Base-by-base conservation (phyloP, 1,140 invertebrate genomes). In the Brachionus asplanchnoidis region DNA sequence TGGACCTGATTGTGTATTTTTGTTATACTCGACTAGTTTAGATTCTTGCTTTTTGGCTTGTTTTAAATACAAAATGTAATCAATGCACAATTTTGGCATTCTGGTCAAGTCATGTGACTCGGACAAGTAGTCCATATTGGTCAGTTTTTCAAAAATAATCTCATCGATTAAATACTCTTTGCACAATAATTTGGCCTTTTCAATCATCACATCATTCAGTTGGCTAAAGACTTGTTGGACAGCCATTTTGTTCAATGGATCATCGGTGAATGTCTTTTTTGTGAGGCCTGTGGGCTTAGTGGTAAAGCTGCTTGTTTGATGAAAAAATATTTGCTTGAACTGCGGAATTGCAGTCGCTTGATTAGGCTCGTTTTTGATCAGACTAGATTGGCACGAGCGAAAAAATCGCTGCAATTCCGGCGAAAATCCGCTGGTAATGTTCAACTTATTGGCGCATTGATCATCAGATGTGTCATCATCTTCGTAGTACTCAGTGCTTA, bases 391-490 rank as follows among this genome's bases (percentile, higher is more conserved):
- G 26, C 73, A 77, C 2, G 42, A 14, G 17, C 73, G 73, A 28
- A 77, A 77, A 50, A 77, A 77, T 12, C 46, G 42, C 46, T 77
- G 73, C 46, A 77, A 77, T 50, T 77, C 73, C 11, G 73, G 73
- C 20, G 73, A 77, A 77, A 50, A 77, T 0, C 73, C 73, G 50
- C 20, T 77, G 2, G 44, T 77, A 20, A 77, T 50, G 20, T 77
- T 77, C 9, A 77, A 8, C 20, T 28, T 77, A 50, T 50, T 77
- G 42, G 40, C 23, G 28, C 73, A 77, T 32, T 77, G 42, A 32
- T 77, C 42, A 50, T 77, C 46, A 46, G 14, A 1, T 50, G 23
- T 3, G 28, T 50, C n/a, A 1, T 77, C 42, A 32, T 77, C 73
- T 23, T 50, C 26, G 11, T 46, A 70, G 14, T 70, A 36, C 23